These are phyloP conservation scores for Uloborus diversus DNA, from an alignment of 1,140 invertebrate species.

Conservation along the genomic window DNA sequence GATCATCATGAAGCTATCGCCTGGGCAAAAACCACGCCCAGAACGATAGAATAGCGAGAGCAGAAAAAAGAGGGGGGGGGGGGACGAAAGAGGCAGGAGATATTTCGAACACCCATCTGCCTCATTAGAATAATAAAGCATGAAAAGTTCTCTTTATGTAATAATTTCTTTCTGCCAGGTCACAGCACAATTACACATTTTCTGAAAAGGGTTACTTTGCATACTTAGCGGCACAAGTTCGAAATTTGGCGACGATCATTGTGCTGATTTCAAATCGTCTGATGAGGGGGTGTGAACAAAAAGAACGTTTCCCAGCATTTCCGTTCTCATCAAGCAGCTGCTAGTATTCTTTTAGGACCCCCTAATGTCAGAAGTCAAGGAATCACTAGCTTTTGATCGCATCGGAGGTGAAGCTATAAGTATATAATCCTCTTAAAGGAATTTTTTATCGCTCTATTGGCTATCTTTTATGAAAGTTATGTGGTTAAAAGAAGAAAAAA, in stretches of 20 bases:
- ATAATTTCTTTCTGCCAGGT: neutral
- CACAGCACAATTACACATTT: slow-evolving; percentile 23
- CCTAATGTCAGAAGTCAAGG: neutral
- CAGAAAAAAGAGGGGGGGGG: neutral
- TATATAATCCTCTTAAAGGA: too few species aligned
- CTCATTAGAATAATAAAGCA: slow-evolving; percentile 42
- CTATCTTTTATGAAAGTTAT: too few species aligned
- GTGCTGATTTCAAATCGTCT: neutral
- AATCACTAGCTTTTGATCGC: neutral
- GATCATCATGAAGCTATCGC: too few species aligned
- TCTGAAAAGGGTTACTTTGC: slow-evolving; percentile 33
- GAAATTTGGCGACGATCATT: slow-evolving; percentile 3
- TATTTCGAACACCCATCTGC: neutral
- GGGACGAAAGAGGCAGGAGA: too few species aligned
- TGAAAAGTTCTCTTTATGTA: neutral
- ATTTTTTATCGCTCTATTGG: too few species aligned
- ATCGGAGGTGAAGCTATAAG: neutral
- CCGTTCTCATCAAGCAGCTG: slow-evolving; percentile 13
- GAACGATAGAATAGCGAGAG: too few species aligned
- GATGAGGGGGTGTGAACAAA: too few species aligned
- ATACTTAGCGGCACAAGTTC: neutral
- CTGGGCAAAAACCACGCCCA: neutral
- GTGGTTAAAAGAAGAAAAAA: too few species aligned
- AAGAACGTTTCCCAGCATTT: too few species aligned
- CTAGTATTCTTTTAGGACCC: neutral